Percentiles rank a stretch among this genome's conserved stretches.
Conservation (phyloP, 2,113 vertebrate species). For the Muntiacus reevesi region DNA sequence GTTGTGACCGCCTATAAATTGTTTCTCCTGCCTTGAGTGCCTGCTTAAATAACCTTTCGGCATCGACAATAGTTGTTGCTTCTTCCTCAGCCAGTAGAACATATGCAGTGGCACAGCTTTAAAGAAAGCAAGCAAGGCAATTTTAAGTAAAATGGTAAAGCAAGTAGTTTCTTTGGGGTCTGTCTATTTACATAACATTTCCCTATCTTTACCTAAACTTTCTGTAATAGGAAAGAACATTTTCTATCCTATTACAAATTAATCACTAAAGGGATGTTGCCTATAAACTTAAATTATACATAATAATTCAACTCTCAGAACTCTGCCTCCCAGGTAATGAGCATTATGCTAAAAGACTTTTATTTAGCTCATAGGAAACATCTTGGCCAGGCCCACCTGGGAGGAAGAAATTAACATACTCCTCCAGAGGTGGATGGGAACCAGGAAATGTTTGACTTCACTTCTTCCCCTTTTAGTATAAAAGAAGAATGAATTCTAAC, state of each 20-base stretch:
- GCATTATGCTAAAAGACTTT: not conserved
- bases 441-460: not conserved
- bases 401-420: not conserved
- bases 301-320: not conserved
- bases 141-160: constrained; percentile 35
- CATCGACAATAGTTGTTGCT: constrained; percentile 96
- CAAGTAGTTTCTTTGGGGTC: not conserved
- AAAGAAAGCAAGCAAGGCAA: constrained; percentile 50
- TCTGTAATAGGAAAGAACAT: not conserved
- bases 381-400: not conserved
- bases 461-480: not conserved
- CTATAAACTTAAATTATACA: not conserved
- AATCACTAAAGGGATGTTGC: not conserved
- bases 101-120: constrained; percentile 95
- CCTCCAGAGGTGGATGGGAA: not conserved
- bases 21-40: constrained; percentile 93
- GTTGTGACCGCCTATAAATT: constrained; percentile 83
- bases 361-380: not conserved
- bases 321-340: not conserved
- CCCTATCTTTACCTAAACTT: not conserved
- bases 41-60: constrained; percentile 96
- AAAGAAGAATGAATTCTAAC: not conserved
- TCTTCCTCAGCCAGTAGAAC: constrained; percentile 98
- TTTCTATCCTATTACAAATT: not conserved
- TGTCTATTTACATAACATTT: not conserved